Evolutionary conservation across 2,113 vertebrate species (phyloP).

Genomic region (Strigops habroptila): DNA sequence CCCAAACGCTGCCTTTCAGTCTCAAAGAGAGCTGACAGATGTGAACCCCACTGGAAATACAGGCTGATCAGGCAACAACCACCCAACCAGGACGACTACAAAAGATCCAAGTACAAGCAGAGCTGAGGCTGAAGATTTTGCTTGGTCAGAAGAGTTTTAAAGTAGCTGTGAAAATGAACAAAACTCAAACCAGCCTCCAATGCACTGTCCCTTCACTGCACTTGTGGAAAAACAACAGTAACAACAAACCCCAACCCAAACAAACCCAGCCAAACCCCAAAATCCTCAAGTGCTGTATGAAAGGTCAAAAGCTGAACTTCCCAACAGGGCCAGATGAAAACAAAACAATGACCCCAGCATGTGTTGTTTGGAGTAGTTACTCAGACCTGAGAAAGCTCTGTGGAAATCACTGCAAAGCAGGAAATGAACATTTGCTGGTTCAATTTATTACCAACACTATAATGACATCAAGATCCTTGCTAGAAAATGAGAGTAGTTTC

Average conservation of each 20-base stretch:
- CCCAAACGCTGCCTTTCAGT: rapidly evolving
- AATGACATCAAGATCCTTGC: neutral
- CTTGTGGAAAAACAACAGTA: neutral
- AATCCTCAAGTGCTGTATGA: neutral
- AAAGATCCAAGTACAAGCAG: neutral
- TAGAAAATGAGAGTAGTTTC: neutral
- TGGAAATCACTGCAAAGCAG: neutral
- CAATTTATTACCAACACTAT: neutral
- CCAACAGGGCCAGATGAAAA: neutral
- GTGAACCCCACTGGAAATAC: neutral
- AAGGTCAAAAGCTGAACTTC: neutral
- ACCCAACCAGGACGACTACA: rapidly evolving
- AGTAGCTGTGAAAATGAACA: neutral
- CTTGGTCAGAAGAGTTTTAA: neutral
- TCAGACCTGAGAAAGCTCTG: neutral
- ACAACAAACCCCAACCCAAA: neutral
- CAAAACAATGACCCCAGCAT: neutral
- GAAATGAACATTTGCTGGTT: neutral
- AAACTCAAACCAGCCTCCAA: neutral
- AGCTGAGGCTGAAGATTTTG: neutral
- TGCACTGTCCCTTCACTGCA: neutral
- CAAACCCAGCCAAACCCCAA: neutral
- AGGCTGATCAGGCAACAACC: neutral
- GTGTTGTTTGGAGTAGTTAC: neutral
- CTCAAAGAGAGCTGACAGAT: neutral